Conservation (phyloP, 2,113 vertebrate genomes). For the Aspidoscelis tigris region DNA sequence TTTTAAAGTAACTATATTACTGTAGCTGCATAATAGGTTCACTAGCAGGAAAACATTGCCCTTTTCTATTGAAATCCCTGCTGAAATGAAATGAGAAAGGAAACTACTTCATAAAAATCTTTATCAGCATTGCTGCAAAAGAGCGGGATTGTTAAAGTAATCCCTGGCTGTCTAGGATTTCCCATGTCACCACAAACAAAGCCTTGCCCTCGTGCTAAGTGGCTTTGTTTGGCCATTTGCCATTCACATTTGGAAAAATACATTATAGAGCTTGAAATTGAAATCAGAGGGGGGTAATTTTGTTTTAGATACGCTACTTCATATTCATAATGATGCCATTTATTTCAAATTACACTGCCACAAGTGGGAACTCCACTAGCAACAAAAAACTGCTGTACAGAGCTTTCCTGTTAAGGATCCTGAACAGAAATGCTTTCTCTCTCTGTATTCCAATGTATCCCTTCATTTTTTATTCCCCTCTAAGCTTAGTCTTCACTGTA, state of each 20-base stretch:
- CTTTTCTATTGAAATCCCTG: not conserved
- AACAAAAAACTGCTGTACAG: not conserved
- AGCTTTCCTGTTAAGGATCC: not conserved
- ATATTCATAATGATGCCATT: not conserved
- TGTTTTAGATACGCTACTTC: not conserved
- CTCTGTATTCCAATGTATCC: no score
- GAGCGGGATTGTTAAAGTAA: not conserved
- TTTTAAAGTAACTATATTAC: not conserved
- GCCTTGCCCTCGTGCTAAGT: not conserved
- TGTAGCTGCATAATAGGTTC: slow-evolving; percentile 35
- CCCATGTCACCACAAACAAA: not conserved
- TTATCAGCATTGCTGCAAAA: not conserved
- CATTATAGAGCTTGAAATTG: not conserved
- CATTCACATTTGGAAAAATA: not conserved
- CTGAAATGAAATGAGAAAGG: not conserved
- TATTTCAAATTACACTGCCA: not conserved
- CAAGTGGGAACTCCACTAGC: not conserved
- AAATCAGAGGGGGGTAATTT: not conserved
- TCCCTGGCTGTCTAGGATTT: not conserved
- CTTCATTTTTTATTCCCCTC: no score
- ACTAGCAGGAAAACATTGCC: not conserved
- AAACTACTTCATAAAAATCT: not conserved
- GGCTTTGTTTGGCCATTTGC: not conserved
- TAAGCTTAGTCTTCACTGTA: not conserved
- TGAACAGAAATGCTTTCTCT: no score